phyloP scores from a whole-genome alignment of 2,797 vertebrate genomes.

The Gallinago solitaria region DNA sequence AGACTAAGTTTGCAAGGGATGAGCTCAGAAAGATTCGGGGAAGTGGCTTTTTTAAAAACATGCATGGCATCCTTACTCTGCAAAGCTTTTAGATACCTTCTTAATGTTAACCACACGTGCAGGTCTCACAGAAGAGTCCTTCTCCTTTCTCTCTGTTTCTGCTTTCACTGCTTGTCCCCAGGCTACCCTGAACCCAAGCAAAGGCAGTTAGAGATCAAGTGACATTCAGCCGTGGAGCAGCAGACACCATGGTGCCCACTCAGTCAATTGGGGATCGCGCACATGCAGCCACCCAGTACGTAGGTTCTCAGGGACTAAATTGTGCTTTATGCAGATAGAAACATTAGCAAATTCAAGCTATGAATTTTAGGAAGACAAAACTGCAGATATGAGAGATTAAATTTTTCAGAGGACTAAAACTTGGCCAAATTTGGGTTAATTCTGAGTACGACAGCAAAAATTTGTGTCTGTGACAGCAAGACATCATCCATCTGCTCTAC shows the following conservation, averaged over 20 bases:
- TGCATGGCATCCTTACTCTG: not conserved
- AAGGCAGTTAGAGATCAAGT: not conserved
- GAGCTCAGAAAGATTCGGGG: not conserved
- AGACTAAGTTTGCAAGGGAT: not conserved
- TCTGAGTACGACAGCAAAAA: not conserved
- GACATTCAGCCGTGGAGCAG: not conserved
- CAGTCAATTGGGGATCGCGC: not conserved
- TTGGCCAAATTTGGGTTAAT: not conserved
- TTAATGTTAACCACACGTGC: not conserved
- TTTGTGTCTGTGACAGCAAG: not conserved
- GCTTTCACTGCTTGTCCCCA: not conserved
- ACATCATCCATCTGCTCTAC: not conserved
- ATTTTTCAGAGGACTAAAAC: not conserved
- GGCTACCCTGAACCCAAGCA: not conserved
- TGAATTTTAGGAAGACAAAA: not conserved
- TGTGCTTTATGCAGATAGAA: not conserved
- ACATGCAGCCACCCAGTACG: not conserved
- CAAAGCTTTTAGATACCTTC: not conserved
- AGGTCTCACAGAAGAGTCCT: not conserved
- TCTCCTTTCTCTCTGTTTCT: not conserved
- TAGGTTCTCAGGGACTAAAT: not conserved
- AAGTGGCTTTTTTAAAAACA: not conserved
- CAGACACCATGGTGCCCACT: accelerated
- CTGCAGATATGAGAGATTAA: accelerated
- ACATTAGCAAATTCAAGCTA: not conserved